Evolutionary conservation across 2,888 invertebrate genomes (phyloP).

Genomic region (Drosophila setosimentum): DNA sequence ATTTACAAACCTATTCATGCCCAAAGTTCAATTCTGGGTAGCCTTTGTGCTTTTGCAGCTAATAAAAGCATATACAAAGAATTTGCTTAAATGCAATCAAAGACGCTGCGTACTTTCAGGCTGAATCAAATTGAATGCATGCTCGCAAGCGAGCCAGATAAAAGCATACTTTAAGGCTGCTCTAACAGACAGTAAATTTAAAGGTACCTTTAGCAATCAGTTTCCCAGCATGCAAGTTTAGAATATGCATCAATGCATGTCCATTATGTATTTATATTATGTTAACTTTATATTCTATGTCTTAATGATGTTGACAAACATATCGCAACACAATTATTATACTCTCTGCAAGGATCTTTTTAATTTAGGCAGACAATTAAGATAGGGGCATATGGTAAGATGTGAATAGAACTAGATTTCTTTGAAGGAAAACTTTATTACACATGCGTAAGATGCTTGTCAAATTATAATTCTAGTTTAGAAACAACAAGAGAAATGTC

Average conservation of each 20-base stretch:
- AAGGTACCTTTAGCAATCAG: background rate
- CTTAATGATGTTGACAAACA: background rate
- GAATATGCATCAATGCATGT: background rate
- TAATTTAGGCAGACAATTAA: background rate
- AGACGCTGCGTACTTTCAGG: background rate
- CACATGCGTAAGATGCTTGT: too few species aligned
- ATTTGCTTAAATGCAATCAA: background rate
- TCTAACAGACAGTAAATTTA: background rate
- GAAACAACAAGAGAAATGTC: background rate
- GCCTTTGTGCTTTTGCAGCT: background rate
- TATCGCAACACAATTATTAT: background rate
- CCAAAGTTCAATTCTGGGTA: background rate
- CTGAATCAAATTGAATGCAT: background rate
- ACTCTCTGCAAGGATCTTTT: background rate
- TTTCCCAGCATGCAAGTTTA: background rate
- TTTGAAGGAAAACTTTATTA: background rate
- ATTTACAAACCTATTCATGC: background rate
- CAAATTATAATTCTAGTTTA: background rate
- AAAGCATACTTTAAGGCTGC: background rate
- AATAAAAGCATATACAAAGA: background rate
- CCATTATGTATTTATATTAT: background rate
- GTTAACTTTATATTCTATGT: background rate
- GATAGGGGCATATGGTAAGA: constrained; percentile 8
- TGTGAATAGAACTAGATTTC: background rate
- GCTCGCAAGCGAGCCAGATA: background rate